Percentiles rank a stretch among this genome's conserved stretches.
Evolutionary conservation across 1,140 invertebrate species (phyloP).

Genomic region (Pinna nobilis): DNA sequence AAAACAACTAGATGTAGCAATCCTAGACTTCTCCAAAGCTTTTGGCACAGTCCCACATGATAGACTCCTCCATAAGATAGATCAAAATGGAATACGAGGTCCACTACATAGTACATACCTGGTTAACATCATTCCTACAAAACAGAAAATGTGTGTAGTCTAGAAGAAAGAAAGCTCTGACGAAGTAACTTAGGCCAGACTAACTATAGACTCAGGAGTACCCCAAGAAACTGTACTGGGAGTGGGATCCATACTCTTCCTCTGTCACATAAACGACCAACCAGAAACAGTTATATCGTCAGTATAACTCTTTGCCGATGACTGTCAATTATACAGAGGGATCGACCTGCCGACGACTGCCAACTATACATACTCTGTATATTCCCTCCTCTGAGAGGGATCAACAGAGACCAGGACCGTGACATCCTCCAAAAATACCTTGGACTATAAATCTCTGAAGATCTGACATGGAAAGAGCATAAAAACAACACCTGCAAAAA

Average conservation of each 20-base stretch:
- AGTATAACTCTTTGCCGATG: conserved; percentile 42
- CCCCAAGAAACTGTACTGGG: conserved; percentile 40
- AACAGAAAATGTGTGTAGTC: conserved; percentile 30
- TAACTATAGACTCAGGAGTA: conserved; percentile 26
- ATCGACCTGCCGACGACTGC: too few species aligned
- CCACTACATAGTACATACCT: conserved; percentile 8
- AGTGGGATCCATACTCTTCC: conserved; percentile 23
- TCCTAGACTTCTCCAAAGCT: conserved; percentile 49
- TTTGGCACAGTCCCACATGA: conserved; percentile 44
- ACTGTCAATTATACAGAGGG: conserved; percentile 40
- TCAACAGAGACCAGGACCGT: conserved; percentile 33
- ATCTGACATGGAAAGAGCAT: conserved; percentile 10
- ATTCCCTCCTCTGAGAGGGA: too few species aligned
- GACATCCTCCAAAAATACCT: conserved; percentile 38
- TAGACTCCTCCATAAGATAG: conserved; percentile 40
- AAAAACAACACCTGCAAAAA: too few species aligned
- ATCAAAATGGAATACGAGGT: conserved; percentile 40
- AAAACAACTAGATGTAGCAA: conserved; percentile 35
- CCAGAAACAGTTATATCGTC: conserved; percentile 42
- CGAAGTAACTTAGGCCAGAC: too few species aligned
- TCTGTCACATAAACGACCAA: conserved; percentile 44
- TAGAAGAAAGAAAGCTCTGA: conserved; percentile 32
- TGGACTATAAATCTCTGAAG: conserved; percentile 15
- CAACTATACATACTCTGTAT: too few species aligned
- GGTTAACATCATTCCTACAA: conserved; percentile 40